Evolutionary conservation across 2,797 vertebrate genomes (phyloP).

Genomic region (Leuciscus waleckii): DNA sequence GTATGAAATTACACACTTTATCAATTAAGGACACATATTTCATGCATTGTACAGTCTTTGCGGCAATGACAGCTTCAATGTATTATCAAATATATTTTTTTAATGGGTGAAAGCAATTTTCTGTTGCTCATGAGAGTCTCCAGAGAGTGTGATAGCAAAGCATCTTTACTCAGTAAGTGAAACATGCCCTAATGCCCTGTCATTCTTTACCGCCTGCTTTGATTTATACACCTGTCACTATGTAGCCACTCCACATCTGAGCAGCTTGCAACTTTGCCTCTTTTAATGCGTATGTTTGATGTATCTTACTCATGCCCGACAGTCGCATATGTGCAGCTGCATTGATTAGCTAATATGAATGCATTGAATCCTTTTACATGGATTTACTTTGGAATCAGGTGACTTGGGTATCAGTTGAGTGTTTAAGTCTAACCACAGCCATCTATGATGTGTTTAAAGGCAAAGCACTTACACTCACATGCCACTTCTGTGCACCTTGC

Average conservation of each 20-base stretch:
- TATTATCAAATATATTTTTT: neutral
- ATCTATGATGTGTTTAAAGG: neutral
- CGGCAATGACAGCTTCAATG: neutral
- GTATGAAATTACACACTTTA: slow-evolving; percentile 14
- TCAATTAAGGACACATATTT: slow-evolving; percentile 7
- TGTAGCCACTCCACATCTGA: slow-evolving; percentile 10
- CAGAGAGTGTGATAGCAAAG: slow-evolving; percentile 35
- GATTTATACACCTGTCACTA: slow-evolving; percentile 56
- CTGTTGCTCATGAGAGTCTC: slow-evolving; percentile 32
- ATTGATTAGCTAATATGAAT: slow-evolving; percentile 46
- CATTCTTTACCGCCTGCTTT: slow-evolving; percentile 39
- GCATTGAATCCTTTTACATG: slow-evolving; percentile 29
- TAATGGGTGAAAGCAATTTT: slow-evolving; percentile 35
- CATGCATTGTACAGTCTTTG: neutral
- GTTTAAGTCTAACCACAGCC: slow-evolving; percentile 1
- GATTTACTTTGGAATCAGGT: slow-evolving; percentile 33
- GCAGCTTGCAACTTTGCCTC: slow-evolving; percentile 1
- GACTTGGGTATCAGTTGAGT: slow-evolving; percentile 12
- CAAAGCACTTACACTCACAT: neutral
- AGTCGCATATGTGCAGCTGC: slow-evolving; percentile 12
- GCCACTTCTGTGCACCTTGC: neutral
- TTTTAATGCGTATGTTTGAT: slow-evolving; percentile 27
- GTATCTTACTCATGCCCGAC: slow-evolving; percentile 24
- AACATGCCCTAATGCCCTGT: slow-evolving; percentile 40
- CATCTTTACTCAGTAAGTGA: slow-evolving; percentile 44